Evolutionary conservation across 2,797 vertebrate species (phyloP).

Genomic region (Argentina silus): DNA sequence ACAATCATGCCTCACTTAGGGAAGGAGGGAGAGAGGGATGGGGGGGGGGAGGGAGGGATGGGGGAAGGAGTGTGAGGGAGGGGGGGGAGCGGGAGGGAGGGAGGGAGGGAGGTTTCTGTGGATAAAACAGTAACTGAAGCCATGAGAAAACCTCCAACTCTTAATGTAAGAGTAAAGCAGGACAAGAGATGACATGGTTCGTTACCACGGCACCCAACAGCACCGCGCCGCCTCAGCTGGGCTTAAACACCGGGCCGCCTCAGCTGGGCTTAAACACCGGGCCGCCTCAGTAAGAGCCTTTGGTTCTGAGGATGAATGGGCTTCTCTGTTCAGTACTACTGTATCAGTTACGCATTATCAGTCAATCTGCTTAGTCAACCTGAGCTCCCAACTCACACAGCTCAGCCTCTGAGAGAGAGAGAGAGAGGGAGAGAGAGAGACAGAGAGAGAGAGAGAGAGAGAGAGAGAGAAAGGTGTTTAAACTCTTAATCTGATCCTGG

Average conservation of each 20-base stretch:
- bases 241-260: conserved; percentile 38
- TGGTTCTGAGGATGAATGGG: conserved; percentile 19
- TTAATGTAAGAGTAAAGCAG: background rate
- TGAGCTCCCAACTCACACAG: conserved; percentile 38
- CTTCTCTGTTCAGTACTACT: conserved; percentile 29
- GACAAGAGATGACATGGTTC: background rate
- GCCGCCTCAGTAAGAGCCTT: conserved; percentile 26
- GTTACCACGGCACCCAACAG: background rate
- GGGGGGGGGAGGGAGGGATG: too few species aligned
- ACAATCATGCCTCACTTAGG: conserved; percentile 36
- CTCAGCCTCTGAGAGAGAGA: too few species aligned
- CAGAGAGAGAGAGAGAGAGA: background rate
- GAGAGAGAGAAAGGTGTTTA: conserved; percentile 45
- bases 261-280: conserved; percentile 24
- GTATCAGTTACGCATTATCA: conserved; percentile 58
- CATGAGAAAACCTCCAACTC: conserved; percentile 27
- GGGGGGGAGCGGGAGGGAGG: too few species aligned
- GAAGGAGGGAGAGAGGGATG: too few species aligned
- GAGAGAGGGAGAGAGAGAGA: too few species aligned
- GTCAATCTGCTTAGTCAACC: conserved; percentile 60
- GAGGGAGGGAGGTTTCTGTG: conserved; percentile 45
- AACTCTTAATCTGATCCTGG: conserved; percentile 35
- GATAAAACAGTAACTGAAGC: conserved; percentile 38
- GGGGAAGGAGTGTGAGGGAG: too few species aligned
- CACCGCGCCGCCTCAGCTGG: background rate